Conservation (phyloP, 2,888 invertebrate genomes). For the Cryptus viduatorius region DNA sequence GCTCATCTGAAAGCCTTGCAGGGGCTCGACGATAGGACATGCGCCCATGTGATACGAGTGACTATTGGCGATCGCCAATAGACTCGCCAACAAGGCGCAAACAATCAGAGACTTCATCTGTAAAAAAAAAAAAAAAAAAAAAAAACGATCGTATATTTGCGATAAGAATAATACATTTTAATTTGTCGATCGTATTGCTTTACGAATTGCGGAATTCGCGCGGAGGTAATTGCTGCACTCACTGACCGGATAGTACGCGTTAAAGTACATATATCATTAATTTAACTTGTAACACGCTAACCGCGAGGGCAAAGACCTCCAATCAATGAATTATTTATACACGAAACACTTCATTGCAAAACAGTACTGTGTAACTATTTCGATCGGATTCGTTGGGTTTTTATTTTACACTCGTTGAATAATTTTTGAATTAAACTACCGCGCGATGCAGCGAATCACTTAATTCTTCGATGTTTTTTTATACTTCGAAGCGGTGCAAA, state of each 20-base stretch:
- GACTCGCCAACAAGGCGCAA: slow-evolving; percentile 70
- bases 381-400: too few species aligned
- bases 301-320: slow-evolving; percentile 55
- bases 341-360: not conserved
- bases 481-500: slow-evolving; percentile 11
- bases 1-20: slow-evolving; percentile 91
- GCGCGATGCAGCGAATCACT: too few species aligned
- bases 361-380: not conserved
- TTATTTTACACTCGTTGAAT: too few species aligned
- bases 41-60: slow-evolving; percentile 91
- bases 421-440: too few species aligned
- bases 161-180: not conserved
- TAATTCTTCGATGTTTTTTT: not conserved
- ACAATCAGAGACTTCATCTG: slow-evolving; percentile 73
- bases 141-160: slow-evolving; percentile 4
- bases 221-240: slow-evolving; percentile 21
- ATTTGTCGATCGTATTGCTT: slow-evolving; percentile 2
- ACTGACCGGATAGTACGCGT: slow-evolving; percentile 36
- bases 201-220: not conserved
- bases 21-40: slow-evolving; percentile 91
- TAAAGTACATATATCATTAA: slow-evolving; percentile 23
- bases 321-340: slow-evolving; percentile 36
- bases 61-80: slow-evolving; percentile 77
- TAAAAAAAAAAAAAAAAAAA: slow-evolving; percentile 55
- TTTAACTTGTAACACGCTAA: slow-evolving; percentile 50